Base-by-base conservation (phyloP, 2,888 invertebrate genomes). In the Meiosimyza decipiens region DNA sequence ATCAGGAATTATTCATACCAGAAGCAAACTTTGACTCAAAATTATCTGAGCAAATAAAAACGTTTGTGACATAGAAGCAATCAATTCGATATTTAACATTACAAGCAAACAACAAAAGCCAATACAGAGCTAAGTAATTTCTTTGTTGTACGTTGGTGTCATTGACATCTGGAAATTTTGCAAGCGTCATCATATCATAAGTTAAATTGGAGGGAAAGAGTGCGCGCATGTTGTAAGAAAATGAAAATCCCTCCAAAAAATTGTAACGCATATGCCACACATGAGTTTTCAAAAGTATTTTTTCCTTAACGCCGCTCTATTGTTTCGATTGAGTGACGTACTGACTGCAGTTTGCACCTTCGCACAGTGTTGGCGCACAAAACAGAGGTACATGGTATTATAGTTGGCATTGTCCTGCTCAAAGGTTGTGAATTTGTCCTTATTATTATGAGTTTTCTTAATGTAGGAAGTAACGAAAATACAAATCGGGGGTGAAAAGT, bases 121-220 rank as follows among this genome's bases (percentile, higher is more conserved):
- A 40, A 40, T 40, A 9, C 40, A 40, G 6, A 9, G 9, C 40
- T 40, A 40, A 40, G 40, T 6, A 40, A 40, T 40, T 40, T 40
- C 40, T 7, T 40, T 40, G 9, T 40, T 40, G 2, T 40, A 4
- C 40, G 9, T 6, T 40, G 72, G 63, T 54, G 60, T 69, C 69
- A 69, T 52, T 76, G 77, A 77, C 77, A 77, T 73, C 77, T 77
- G 77, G 76, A 76, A 72, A 73, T 77, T 76, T 77, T 75, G 76
- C 76, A 76, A 76, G 49, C 63, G 40, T 63, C 63, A 57, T 57
- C 57, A 40, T 40, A 40, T 5, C 1, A 9, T 40, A 28, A 40
- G 28, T 28, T 28, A 57, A 18, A 22, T 15, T 57, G 15, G 22
- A 57, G 28, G 28, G 22, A 57, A 57, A 28, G 57, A 57, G 67